Evolutionary conservation across 2,888 invertebrate species (phyloP).

Genomic region (Drosophila multiciliata): DNA sequence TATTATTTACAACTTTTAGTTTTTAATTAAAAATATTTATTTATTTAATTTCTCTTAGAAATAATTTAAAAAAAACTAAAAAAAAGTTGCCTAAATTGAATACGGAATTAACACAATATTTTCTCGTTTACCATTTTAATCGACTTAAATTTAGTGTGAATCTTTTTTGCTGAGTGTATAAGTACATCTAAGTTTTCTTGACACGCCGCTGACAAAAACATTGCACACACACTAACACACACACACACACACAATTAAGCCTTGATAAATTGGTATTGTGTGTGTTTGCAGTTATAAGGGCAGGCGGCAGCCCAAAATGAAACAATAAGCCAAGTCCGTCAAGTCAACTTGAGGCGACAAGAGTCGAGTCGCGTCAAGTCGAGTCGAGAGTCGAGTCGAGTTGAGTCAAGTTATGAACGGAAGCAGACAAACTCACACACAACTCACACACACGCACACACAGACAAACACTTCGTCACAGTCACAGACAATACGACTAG

Average conservation of each 20-base stretch:
- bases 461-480: slow-evolving; percentile 67
- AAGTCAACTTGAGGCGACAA: slow-evolving; percentile 76
- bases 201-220: slow-evolving; percentile 72
- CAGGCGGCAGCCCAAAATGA: slow-evolving; percentile 72
- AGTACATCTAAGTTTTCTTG: slow-evolving; percentile 65
- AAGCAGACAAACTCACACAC: slow-evolving; percentile 51
- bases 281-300: slow-evolving; percentile 70
- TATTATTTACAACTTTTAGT: too few relatives aligned
- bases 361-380: slow-evolving; percentile 62
- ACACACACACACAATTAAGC: slow-evolving; percentile 72
- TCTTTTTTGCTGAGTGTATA: slow-evolving; percentile 1
- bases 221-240: slow-evolving; percentile 23
- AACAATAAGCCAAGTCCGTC: slow-evolving; percentile 82
- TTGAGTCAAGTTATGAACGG: slow-evolving; percentile 61
- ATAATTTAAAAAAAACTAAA: too few relatives aligned
- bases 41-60: not conserved
- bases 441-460: slow-evolving; percentile 21
- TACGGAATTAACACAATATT: slow-evolving; percentile 87
- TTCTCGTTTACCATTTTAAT: slow-evolving; percentile 86
- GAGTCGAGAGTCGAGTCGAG: slow-evolving; percentile 44
- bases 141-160: not conserved
- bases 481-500: slow-evolving; percentile 72
- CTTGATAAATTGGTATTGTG: slow-evolving; percentile 79
- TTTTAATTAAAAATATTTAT: too few relatives aligned
- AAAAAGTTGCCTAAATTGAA: slow-evolving; percentile 88